Conservation (phyloP, 2,113 vertebrate species). For the Zosterops lateralis region DNA sequence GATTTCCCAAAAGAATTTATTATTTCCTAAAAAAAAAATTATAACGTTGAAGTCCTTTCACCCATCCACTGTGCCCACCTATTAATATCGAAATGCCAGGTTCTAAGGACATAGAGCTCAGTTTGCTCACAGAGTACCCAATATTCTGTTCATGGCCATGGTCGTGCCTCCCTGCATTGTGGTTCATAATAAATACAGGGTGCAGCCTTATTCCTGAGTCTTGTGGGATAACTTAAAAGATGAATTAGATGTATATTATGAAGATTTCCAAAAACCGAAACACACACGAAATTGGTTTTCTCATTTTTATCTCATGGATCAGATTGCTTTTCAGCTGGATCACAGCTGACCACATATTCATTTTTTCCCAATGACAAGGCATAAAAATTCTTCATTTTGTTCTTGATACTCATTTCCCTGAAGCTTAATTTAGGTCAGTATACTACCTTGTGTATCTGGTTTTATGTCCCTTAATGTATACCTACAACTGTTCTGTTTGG, state of each 20-base stretch:
- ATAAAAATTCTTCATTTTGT: background rate
- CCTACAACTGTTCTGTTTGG: background rate
- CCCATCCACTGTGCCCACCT: background rate
- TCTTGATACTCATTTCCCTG: background rate
- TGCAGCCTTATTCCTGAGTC: background rate
- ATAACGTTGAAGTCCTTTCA: background rate
- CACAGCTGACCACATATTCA: background rate
- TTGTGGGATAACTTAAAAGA: background rate
- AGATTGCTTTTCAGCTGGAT: conserved; percentile 1
- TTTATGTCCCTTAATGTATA: background rate
- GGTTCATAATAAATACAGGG: background rate
- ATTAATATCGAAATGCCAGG: background rate
- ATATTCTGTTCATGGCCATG: background rate
- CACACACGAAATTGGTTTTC: background rate
- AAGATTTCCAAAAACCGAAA: background rate
- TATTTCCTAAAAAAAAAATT: background rate
- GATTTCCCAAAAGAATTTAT: background rate
- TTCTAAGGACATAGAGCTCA: background rate
- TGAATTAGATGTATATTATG: background rate
- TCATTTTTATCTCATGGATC: background rate
- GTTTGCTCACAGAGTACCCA: background rate
- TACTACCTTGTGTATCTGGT: background rate
- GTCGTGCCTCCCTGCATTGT: background rate
- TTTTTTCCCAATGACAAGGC: background rate
- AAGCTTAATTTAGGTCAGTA: background rate